Conservation (phyloP, 1,140 invertebrate genomes). For the Cardiocondyla obscurior region DNA sequence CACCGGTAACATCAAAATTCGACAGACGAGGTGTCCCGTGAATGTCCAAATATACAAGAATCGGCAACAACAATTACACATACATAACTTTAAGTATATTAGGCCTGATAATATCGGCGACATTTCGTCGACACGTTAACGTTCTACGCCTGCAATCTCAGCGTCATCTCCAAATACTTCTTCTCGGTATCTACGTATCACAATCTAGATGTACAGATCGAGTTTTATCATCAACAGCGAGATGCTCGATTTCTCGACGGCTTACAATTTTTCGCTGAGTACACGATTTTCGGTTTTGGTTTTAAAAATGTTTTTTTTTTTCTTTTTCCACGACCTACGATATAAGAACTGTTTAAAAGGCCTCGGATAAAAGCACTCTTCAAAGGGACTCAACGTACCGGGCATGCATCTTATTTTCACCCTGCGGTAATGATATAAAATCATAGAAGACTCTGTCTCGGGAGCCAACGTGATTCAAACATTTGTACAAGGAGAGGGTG, state of each 20-base stretch:
- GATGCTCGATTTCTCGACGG: constrained; percentile 31
- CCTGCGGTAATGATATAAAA: background rate
- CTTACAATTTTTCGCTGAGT: constrained; percentile 38
- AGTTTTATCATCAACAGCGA: constrained; percentile 8
- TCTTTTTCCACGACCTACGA: background rate
- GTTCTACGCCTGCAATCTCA: constrained; percentile 47
- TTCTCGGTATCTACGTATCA: background rate
- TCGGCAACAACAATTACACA: constrained; percentile 81
- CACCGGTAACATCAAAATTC: constrained; percentile 79
- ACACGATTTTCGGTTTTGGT: constrained; percentile 18
- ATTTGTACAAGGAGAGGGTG: background rate
- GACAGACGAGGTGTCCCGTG: constrained; percentile 76
- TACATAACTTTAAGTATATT: constrained; percentile 83
- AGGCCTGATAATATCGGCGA: constrained; percentile 81
- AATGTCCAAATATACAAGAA: constrained; percentile 78
- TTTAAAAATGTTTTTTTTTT: no score
- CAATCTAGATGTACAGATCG: background rate
- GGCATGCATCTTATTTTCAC: background rate
- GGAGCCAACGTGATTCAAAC: background rate
- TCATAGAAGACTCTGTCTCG: background rate
- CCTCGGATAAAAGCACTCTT: background rate
- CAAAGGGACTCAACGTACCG: background rate
- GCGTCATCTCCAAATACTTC: constrained; percentile 16
- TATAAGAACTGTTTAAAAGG: constrained; percentile 4
- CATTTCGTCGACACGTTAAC: constrained; percentile 53